phyloP scores from a whole-genome alignment of 2,888 invertebrate species.

The Chouioia cunea region DNA sequence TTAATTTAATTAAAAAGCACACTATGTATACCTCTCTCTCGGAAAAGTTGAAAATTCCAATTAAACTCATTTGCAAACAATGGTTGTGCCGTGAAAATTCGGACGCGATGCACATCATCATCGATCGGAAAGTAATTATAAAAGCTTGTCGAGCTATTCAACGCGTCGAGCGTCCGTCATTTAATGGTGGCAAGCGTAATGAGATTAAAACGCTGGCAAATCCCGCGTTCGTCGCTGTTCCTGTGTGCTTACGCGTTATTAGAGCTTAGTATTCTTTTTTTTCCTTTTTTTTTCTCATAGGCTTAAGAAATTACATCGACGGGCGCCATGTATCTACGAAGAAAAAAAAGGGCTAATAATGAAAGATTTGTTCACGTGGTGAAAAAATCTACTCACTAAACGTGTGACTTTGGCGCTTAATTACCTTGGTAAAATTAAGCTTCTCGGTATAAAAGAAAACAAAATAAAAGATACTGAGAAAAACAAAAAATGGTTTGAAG shows the following conservation, averaged over 20 bases:
- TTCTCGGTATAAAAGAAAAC: neutral
- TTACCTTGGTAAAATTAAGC: conserved; percentile 9
- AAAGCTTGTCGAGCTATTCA: conserved; percentile 52
- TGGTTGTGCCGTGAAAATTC: neutral
- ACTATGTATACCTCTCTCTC: too few species aligned
- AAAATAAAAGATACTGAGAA: neutral
- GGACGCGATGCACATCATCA: conserved; percentile 12
- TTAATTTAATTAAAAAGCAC: too few species aligned
- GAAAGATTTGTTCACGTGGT: neutral
- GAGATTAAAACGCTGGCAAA: conserved; percentile 54
- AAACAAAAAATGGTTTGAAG: too few species aligned
- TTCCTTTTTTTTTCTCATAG: too few species aligned
- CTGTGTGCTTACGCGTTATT: conserved; percentile 3
- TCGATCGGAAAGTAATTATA: conserved; percentile 54
- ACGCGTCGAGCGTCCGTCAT: conserved; percentile 43
- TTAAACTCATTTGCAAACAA: too few species aligned
- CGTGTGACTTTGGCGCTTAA: neutral
- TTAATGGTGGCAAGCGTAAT: conserved; percentile 50
- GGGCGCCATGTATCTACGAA: neutral
- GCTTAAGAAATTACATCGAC: too few species aligned
- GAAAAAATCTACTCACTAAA: too few species aligned
- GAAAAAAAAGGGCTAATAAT: neutral
- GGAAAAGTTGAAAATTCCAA: too few species aligned
- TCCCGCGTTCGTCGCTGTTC: conserved; percentile 23
- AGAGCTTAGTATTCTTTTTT: too few species aligned